phyloP scores from a whole-genome alignment of 2,888 invertebrate genomes.

The Nipponacmea schrenckii region DNA sequence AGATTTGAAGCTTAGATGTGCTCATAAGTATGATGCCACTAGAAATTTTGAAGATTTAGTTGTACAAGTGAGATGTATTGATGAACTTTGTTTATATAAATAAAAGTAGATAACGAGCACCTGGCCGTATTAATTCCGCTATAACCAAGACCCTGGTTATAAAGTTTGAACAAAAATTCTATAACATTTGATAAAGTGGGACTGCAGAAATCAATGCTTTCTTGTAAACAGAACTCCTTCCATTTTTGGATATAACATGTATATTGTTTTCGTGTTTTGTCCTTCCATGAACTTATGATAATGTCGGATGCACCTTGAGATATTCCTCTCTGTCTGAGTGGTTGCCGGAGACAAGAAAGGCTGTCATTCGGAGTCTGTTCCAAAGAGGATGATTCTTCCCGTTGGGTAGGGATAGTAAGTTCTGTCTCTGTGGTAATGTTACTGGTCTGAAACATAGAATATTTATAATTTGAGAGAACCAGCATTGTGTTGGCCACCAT shows the following conservation, averaged over 20 bases:
- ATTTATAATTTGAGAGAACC: slow-evolving; percentile 26
- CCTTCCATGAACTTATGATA: slow-evolving; percentile 31
- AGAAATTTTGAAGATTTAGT: too few species aligned
- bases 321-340: slow-evolving; percentile 19
- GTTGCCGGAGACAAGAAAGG: slow-evolving; percentile 29
- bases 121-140: slow-evolving; percentile 29
- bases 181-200: slow-evolving; percentile 22
- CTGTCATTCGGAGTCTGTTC: slow-evolving; percentile 20
- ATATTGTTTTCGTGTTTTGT: slow-evolving; percentile 29
- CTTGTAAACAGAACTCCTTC: slow-evolving; percentile 24
- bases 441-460: slow-evolving; percentile 13
- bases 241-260: slow-evolving; percentile 24
- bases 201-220: slow-evolving; percentile 26
- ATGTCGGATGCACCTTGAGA: slow-evolving; percentile 20
- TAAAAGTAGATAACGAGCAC: slow-evolving; percentile 7
- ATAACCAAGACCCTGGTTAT: slow-evolving; percentile 23
- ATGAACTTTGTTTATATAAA: slow-evolving; percentile 2
- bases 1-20: too few species aligned
- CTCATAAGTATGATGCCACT: too few species aligned
- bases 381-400: slow-evolving; percentile 5
- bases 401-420: slow-evolving; percentile 13
- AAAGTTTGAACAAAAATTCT: slow-evolving; percentile 19
- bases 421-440: slow-evolving; percentile 15
- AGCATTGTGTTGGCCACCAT: slow-evolving; percentile 32
- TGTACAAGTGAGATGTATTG: too few species aligned